phyloP scores from a whole-genome alignment of 2,113 vertebrate genomes.

The Aythya baeri region DNA sequence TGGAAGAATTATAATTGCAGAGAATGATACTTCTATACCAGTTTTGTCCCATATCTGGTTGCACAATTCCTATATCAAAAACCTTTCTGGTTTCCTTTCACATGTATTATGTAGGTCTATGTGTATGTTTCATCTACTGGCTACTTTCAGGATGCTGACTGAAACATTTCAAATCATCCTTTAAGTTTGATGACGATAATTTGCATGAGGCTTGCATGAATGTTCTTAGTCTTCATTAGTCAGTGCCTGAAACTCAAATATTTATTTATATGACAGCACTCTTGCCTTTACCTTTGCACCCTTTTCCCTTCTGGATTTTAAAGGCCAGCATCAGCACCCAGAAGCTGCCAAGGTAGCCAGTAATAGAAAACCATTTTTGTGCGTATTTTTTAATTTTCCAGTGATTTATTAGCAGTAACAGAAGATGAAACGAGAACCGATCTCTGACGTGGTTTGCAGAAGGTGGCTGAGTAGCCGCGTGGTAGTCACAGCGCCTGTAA shows the following conservation, averaged over 20 bases:
- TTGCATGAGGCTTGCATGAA: not conserved
- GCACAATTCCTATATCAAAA: not conserved
- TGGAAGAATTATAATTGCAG: not conserved
- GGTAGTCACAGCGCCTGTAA: fast-evolving
- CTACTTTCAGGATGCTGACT: not conserved
- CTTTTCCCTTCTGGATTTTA: not conserved
- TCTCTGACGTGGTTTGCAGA: fast-evolving
- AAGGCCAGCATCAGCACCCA: fast-evolving
- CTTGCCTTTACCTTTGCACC: not conserved
- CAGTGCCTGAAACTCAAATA: slow-evolving; percentile 30
- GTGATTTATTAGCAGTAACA: fast-evolving
- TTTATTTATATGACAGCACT: not conserved
- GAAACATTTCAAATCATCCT: not conserved
- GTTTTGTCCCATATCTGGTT: not conserved
- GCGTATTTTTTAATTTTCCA: not conserved
- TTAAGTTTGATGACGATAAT: not conserved
- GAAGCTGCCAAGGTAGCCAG: not conserved
- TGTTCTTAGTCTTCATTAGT: not conserved
- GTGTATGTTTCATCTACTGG: not conserved
- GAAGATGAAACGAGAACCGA: not conserved
- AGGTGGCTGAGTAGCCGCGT: not conserved
- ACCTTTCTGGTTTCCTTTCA: not conserved
- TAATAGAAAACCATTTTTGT: not conserved
- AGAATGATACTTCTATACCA: not conserved
- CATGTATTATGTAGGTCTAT: fast-evolving